Evolutionary conservation across 1,140 invertebrate genomes (phyloP), one percentile per base, ranked within the genome.

Genomic region (Bombus polaris): DNA sequence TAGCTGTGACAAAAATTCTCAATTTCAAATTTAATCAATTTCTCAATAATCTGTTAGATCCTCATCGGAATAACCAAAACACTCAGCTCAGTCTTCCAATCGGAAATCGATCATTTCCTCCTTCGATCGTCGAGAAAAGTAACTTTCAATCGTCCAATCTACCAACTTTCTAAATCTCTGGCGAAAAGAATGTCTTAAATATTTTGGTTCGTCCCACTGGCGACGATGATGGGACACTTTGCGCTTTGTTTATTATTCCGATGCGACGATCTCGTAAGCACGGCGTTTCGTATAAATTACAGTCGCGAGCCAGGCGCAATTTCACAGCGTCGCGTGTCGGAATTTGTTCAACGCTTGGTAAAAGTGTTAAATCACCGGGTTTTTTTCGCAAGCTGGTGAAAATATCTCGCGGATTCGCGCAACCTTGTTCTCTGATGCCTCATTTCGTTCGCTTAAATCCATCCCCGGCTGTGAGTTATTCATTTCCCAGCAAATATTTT

Each of bases 171-270:
- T 13, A 28, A 32, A 9, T 15, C 5, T 44, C 12, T 0, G 4
- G 4, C 39, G 2, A 13, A 2, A 42, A 28, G 0, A 5, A 9
- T 37, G 3, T 32, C 32, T 35, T 15, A 32, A 15, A 37, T 18
- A 75, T 4, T 32, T 28, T 32, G 32, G 13, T 28, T 68, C 44
- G 15, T 39, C 9, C 12, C 18, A 47, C 77, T 37, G 32, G 10
- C 10, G 25, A 25, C 35, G 5, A 12, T 39, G 0, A 10, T 18
- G 9, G 44, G 12, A n/a, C 44, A 22, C 0, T 57, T 71, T 47
- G 39, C 44, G 4, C 32, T 85, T 70, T 81, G 75, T 89, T 86
- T 86, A 81, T 85, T 88, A 89, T 88, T 89, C 75, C 73, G 53
- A 47, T 72, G 77, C 74, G 59, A 81, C n/a, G 53, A 37, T 18